Conservation (phyloP, 37 sponge, comb jelly and placozoan genomes). For the Geodia barretti region DNA sequence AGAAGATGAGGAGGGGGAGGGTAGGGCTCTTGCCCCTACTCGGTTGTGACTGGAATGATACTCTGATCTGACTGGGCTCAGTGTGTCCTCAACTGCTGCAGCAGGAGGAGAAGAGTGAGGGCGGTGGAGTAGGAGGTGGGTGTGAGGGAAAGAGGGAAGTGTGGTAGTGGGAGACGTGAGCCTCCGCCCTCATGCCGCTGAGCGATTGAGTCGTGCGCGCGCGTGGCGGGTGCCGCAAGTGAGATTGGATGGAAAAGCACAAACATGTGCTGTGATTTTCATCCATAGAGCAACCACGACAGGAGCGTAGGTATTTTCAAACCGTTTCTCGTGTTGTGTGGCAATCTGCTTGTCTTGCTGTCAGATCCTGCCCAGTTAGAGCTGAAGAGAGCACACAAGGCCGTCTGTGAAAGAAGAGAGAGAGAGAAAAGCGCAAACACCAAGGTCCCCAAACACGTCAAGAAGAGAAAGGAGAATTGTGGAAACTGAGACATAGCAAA, state of each 20-base stretch:
- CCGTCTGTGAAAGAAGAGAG: conserved; percentile 87
- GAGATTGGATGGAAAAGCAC: neutral
- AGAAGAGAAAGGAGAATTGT: conserved; percentile 78
- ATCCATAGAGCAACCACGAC: conserved; percentile 43
- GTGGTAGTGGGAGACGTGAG: neutral
- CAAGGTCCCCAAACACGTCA: conserved; percentile 89
- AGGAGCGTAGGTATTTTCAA: conserved; percentile 2
- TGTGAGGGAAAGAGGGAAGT: neutral
- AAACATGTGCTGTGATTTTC: conserved; percentile 13
- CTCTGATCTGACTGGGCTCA: conserved; percentile 78
- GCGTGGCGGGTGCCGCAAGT: neutral
- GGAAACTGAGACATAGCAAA: conserved; percentile 21
- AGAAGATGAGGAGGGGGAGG: conserved; percentile 46
- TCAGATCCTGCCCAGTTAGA: neutral
- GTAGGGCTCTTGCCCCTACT: conserved; percentile 66
- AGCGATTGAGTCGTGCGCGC: neutral
- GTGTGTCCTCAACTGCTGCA: conserved; percentile 52
- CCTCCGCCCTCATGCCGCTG: neutral
- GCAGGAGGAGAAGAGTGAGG: neutral
- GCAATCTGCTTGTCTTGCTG: neutral
- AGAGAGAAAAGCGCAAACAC: conserved; percentile 83
- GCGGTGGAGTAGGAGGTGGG: neutral
- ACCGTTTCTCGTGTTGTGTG: neutral
- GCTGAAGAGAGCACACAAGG: conserved; percentile 73
- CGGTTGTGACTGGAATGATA: conserved; percentile 82